Base-by-base conservation (phyloP, 2,888 invertebrate genomes). In the Leuctra nigra region DNA sequence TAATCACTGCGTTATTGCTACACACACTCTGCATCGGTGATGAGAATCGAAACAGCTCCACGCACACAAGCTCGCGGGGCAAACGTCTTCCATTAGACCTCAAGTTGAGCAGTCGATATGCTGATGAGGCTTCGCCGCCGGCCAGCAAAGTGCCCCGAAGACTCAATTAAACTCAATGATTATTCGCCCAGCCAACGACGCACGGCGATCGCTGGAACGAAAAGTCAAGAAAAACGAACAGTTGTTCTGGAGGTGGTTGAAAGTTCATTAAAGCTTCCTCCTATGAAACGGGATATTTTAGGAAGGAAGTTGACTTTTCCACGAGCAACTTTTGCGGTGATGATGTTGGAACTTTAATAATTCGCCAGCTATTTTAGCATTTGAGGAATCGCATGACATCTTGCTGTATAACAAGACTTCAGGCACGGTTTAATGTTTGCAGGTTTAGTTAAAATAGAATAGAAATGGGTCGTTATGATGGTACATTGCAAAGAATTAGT, bases 251-350 rank as follows among this genome's bases (percentile, higher is more conserved):
- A 20, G 11, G 22, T 44, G 20, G 44, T 44, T n/a, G 44, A 44
- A 44, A 44, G 44, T 44, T 44, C 44, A 44, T 44, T 44, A 44
- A 44, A 44, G 23, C 23, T 22, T 39, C 20, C 39, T n/a, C 3
- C 18, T 18, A 39, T 39, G n/a, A 18, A 39, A 39, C 7, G 20
- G 4, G 16, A 18, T 20, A 20, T 39, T 39, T 16, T 39, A 18
- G 7, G 18, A 29, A 7, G 14, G 39, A 2, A 20, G 4, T 18
- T 6, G 14, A 39, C 16, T 7, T 39, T 39, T 39, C 39, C 18
- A 18, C 16, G 39, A 39, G 7, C 18, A 16, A 39, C 16, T 16
- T 39, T 39, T 39, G 2, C 18, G n/a, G 18, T 16, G 39, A n/a
- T n/a, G n/a, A n/a, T n/a, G n/a, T n/a, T n/a, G n/a, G n/a, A n/a